Evolutionary conservation across 2,113 vertebrate genomes (phyloP).

Genomic region (Neotragus moschatus): DNA sequence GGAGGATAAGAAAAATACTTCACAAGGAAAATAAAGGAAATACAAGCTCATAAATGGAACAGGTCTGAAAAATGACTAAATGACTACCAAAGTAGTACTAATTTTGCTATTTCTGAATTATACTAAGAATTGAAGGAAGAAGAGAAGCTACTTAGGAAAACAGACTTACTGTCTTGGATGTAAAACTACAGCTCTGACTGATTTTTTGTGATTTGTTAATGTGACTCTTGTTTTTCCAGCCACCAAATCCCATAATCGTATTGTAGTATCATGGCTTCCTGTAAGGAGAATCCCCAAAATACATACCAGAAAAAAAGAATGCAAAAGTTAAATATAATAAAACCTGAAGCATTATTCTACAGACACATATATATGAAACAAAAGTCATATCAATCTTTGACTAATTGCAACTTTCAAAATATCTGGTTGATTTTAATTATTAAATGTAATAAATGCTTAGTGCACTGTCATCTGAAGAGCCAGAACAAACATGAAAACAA

Average conservation of each 20-base stretch:
- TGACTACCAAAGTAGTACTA: neutral
- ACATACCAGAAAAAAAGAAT: neutral
- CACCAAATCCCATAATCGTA: constrained; percentile 96
- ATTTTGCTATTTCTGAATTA: neutral
- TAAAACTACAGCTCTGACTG: constrained; percentile 91
- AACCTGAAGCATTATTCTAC: neutral
- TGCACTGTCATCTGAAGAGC: neutral
- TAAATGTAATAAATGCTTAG: neutral
- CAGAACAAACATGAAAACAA: neutral
- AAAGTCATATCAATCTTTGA: neutral
- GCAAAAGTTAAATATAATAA: neutral
- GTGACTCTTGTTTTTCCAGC: constrained; percentile 98
- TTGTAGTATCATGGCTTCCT: constrained; percentile 98
- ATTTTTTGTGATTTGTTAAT: constrained; percentile 98
- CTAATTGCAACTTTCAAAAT: neutral
- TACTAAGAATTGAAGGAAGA: neutral
- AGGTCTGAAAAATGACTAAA: neutral
- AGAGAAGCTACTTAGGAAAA: neutral
- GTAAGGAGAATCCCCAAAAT: constrained; percentile 11
- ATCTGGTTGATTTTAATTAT: neutral
- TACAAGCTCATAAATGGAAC: neutral
- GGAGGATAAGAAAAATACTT: neutral
- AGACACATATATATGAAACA: neutral
- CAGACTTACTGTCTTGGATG: constrained; percentile 95
- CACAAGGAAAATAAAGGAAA: neutral